A percentile compares a stretch with the other conserved stretches of the same genome.
These are phyloP conservation scores for Lycaon pictus DNA, from an alignment of 2,113 vertebrate species.

Conservation along the genomic window DNA sequence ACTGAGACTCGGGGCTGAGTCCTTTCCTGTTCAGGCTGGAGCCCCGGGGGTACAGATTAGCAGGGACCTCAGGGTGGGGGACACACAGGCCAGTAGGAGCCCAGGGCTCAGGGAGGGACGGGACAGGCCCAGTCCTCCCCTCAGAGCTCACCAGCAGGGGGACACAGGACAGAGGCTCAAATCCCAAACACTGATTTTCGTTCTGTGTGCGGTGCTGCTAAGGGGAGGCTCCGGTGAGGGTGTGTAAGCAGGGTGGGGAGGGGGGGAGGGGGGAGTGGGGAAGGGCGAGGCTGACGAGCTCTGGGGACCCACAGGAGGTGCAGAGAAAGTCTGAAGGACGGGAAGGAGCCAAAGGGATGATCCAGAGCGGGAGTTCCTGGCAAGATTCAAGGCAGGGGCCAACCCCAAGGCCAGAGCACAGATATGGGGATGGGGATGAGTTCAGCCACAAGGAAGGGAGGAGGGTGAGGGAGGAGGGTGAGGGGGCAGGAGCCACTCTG, in stretches of 20 bases:
- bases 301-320: not conserved
- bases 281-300: not conserved
- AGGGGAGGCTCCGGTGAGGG: fast-evolving
- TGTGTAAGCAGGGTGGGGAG: not conserved
- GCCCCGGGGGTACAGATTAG: not conserved
- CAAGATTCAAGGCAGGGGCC: not conserved
- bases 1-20: not conserved
- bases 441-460: not conserved
- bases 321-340: not conserved
- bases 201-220: no score
- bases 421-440: not conserved
- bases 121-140: not conserved
- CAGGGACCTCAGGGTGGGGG: fast-evolving
- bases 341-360: not conserved
- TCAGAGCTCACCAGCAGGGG: not conserved
- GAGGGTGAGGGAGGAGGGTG: no score
- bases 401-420: not conserved
- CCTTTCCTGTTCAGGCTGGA: not conserved
- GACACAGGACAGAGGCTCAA: not conserved
- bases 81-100: not conserved
- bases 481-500: not conserved
- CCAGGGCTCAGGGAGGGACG: not conserved
- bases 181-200: not conserved
- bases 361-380: not conserved
- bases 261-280: fast-evolving